Conservation (phyloP, 2,113 vertebrate genomes). For the Macrotis lagotis region DNA sequence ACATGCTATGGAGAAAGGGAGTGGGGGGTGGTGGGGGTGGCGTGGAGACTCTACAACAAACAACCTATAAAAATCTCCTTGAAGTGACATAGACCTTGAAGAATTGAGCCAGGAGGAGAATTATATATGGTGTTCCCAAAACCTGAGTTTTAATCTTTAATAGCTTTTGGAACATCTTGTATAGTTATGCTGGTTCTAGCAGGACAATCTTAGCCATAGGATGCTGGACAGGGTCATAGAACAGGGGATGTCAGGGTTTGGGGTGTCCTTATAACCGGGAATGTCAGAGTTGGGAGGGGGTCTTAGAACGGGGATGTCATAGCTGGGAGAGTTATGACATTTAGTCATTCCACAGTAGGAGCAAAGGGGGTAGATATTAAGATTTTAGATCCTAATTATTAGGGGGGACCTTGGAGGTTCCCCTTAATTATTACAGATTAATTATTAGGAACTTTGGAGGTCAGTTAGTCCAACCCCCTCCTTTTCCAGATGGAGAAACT, state of each 20-base stretch:
- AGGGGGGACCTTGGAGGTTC: too few relatives aligned
- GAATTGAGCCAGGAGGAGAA: not conserved
- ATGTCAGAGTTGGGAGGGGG: not conserved
- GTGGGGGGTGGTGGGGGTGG: not conserved
- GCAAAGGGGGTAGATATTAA: not conserved
- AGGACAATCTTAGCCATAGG: not conserved
- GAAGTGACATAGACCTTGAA: not conserved
- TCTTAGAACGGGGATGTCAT: too few relatives aligned
- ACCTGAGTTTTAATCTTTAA: not conserved
- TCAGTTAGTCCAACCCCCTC: not conserved
- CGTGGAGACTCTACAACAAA: not conserved
- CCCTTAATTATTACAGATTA: too few relatives aligned
- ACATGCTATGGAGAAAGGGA: not conserved
- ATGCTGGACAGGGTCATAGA: not conserved
- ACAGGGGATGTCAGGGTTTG: not conserved
- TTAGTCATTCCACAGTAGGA: not conserved
- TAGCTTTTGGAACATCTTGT: not conserved
- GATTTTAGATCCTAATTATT: too few relatives aligned
- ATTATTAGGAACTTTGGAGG: not conserved
- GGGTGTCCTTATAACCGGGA: not conserved
- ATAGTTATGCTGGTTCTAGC: not conserved
- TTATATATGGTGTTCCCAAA: not conserved
- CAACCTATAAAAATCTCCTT: not conserved
- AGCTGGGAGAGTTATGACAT: not conserved
- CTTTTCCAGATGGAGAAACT: not conserved